A percentile compares a stretch with the other conserved stretches of the same genome.
phyloP scores from a whole-genome alignment of 2,888 invertebrate species.

The Actias luna region DNA sequence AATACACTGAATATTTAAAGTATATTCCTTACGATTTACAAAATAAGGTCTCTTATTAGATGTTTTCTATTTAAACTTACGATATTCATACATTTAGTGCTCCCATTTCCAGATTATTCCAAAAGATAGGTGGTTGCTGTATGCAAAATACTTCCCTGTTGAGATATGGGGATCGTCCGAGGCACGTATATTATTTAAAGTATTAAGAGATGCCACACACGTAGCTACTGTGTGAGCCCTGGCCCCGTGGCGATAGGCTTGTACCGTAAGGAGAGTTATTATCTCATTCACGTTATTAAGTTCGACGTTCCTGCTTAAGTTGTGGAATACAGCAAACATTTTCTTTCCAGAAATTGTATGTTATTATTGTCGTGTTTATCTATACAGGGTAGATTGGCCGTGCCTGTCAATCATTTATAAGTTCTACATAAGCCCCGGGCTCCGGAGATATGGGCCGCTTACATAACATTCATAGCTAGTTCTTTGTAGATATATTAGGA shows the following conservation, averaged over 20 bases:
- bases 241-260: constrained; percentile 9
- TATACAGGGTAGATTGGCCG: constrained; percentile 6
- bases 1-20: constrained; percentile 16
- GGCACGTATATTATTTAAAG: constrained; percentile 67
- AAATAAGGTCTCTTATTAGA: constrained; percentile 28
- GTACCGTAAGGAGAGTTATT: constrained; percentile 7
- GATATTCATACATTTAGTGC: constrained; percentile 41
- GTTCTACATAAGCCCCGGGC: constrained; percentile 3
- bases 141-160: constrained; percentile 78
- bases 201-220: constrained; percentile 72
- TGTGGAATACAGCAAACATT: not conserved
- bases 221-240: constrained; percentile 50
- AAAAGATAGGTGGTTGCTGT: constrained; percentile 73
- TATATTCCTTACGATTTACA: constrained; percentile 18
- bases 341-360: constrained; percentile 8
- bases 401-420: constrained; percentile 10
- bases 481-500: not conserved
- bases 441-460: not conserved
- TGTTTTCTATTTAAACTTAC: constrained; percentile 18
- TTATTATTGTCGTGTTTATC: constrained; percentile 3
- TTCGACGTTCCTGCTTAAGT: not conserved
- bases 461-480: not conserved
- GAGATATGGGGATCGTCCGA: constrained; percentile 74
- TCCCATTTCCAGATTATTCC: constrained; percentile 73
- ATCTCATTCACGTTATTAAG: constrained; percentile 2